Evolutionary conservation across 2,888 invertebrate genomes (phyloP), one percentile per base, ranked within the genome.

Genomic region (Tubiluchus corallicola): DNA sequence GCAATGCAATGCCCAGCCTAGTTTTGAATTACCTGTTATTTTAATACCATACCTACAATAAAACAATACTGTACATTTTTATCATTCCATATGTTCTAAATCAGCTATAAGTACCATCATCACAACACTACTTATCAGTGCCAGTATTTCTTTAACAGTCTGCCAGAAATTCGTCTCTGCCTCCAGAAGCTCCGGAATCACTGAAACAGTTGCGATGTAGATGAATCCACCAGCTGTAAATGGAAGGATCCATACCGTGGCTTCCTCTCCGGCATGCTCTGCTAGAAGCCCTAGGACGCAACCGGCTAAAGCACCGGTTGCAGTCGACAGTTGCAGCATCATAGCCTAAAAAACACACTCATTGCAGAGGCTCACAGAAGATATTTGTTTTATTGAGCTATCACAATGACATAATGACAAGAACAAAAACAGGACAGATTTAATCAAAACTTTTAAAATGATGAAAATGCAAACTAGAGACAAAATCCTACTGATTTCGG

Each of bases 141-240:
- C 88, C 40, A 76, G 56, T 48, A 94, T 82, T 72, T 96, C 94
- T 63, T 82, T 81, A 4, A 92, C 68, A 38, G 87, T 87, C 61
- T 96, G 92, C 58, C 76, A 73, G 44, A 90, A 72, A 20, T 41
- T 45, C 17, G 37, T 15, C 58, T 79, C 87, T 61, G 84, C 82
- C n/a, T n/a, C n/a, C 51, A 99, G 70, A 40, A 99, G 71, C 67
- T 98, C 96, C 4, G 98, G 98, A 59, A 99, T 83, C 17, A 99
- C 90, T 50, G 94, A 94, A 0, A 99, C 98, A 16, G 96, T 87
- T 17, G 98, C 98, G 56, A 99, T 96, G 64, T 99, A 99, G 63
- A 99, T 98, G 62, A 99, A 99, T n/a, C 98, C 70, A 9, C 61
- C 61, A n/a, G 49, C 49, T 4, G 61, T 61, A 52, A 42, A 42